Percentiles rank a stretch among this genome's conserved stretches.
These are phyloP conservation scores for Apamea crenata DNA, from an alignment of 2,888 invertebrate species.

Conservation along the genomic window DNA sequence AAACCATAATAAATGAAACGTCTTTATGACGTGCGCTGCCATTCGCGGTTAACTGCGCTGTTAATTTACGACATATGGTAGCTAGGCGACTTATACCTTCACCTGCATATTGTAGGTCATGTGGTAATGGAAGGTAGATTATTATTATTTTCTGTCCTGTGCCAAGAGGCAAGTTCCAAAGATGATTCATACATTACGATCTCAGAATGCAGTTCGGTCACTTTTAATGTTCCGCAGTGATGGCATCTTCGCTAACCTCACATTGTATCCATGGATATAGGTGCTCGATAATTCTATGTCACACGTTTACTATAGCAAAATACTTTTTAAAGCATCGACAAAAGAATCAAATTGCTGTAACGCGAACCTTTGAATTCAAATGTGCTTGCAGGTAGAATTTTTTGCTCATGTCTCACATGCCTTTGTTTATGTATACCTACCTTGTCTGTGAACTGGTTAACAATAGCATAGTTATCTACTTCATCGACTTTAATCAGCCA, in stretches of 20 bases:
- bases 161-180: conserved; percentile 82
- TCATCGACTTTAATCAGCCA: conserved; percentile 65
- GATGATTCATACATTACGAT: conserved; percentile 84
- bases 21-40: conserved; percentile 52
- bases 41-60: conserved; percentile 69
- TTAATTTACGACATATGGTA: conserved; percentile 73
- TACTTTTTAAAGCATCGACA: conserved; percentile 66
- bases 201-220: conserved; percentile 86
- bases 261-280: conserved; percentile 70
- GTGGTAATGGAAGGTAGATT: conserved; percentile 73
- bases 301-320: conserved; percentile 64
- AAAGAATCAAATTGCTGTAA: conserved; percentile 70
- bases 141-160: conserved; percentile 80
- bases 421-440: conserved; percentile 75
- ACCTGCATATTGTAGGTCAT: conserved; percentile 78
- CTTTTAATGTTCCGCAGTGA: conserved; percentile 77
- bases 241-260: conserved; percentile 75
- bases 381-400: conserved; percentile 78
- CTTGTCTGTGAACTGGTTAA: conserved; percentile 72
- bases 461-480: conserved; percentile 69
- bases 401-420: conserved; percentile 77
- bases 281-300: conserved; percentile 59
- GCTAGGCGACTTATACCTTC: conserved; percentile 73
- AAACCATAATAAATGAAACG: conserved; percentile 47
- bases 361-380: conserved; percentile 66